Evolutionary conservation across 2,888 invertebrate species (phyloP).

Genomic region (Rotaria sp.): DNA sequence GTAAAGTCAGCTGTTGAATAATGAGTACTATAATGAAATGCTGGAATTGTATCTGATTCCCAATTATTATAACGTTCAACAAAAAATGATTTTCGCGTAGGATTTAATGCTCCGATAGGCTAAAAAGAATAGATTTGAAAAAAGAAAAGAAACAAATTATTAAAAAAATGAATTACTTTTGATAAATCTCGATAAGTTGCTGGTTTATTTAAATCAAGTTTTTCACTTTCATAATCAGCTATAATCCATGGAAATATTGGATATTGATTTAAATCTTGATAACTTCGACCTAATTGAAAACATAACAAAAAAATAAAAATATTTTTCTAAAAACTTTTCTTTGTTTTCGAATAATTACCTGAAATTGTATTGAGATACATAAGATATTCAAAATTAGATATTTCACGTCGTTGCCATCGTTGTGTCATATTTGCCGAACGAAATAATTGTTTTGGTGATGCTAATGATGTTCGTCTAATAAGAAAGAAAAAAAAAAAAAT

Average conservation of each 20-base stretch:
- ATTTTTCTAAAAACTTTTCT: not conserved
- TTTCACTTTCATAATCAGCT: conserved; percentile 83
- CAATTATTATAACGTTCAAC: conserved; percentile 91
- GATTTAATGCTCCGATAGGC: conserved; percentile 95
- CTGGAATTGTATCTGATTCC: conserved; percentile 84
- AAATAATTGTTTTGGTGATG: conserved; percentile 96
- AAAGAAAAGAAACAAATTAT: not conserved
- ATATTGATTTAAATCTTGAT: conserved; percentile 40
- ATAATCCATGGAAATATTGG: conserved; percentile 98
- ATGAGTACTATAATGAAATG: conserved; percentile 99
- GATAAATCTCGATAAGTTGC: conserved; percentile 40
- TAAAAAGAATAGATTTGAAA: not conserved
- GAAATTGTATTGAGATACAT: conserved; percentile 99
- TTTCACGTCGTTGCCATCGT: conserved; percentile 96
- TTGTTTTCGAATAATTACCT: conserved; percentile 50
- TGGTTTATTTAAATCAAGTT: conserved; percentile 36
- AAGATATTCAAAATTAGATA: conserved; percentile 98
- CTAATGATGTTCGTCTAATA: conserved; percentile 81
- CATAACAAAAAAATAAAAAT: conserved; percentile 45
- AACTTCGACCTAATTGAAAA: conserved; percentile 42
- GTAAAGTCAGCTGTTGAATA: conserved; percentile 97
- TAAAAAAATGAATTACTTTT: conserved; percentile 58
- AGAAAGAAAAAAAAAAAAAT: not conserved
- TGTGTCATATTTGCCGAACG: conserved; percentile 99
- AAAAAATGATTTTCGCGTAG: conserved; percentile 86